Evolutionary conservation across 2,888 invertebrate genomes (phyloP).

Genomic region (Protula sp.): DNA sequence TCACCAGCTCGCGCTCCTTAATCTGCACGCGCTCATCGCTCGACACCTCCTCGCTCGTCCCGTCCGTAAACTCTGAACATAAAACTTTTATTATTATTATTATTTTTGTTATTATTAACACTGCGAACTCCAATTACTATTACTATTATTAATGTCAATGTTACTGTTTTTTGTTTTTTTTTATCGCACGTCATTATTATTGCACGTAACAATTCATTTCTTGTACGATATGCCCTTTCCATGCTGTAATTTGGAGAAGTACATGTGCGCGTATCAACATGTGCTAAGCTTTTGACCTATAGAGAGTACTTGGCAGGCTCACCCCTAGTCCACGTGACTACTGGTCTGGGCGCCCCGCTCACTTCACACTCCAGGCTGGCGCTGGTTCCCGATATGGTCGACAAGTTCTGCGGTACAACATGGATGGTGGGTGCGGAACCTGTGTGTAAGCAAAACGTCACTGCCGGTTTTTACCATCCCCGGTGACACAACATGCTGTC

Average conservation of each 20-base stretch:
- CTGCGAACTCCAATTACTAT: neutral
- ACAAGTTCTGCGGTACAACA: conserved; percentile 75
- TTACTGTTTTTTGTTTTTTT: no score
- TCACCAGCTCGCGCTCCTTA: conserved; percentile 78
- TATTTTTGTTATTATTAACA: no score
- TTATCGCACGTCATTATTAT: no score
- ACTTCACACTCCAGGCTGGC: conserved; percentile 84
- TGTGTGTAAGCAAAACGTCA: neutral
- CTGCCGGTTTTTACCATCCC: neutral
- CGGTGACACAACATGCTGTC: no score
- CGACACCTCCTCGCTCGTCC: conserved; percentile 12
- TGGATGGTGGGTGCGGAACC: conserved; percentile 78
- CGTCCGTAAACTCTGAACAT: no score
- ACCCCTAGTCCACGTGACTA: conserved; percentile 75
- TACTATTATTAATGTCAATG: neutral
- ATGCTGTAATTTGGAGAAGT: no score
- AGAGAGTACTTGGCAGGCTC: neutral
- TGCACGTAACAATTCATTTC: no score
- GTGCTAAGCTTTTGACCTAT: no score
- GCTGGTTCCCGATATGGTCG: conserved; percentile 88
- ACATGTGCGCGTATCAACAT: no score
- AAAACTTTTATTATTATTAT: conserved; percentile 3
- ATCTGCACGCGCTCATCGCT: conserved; percentile 75
- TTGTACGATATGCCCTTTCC: no score
- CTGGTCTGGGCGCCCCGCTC: conserved; percentile 84